Percentiles rank a stretch among this genome's conserved stretches.
Evolutionary conservation across 1,140 invertebrate species (phyloP).

Genomic region (Zeugodacus cucurbitae): DNA sequence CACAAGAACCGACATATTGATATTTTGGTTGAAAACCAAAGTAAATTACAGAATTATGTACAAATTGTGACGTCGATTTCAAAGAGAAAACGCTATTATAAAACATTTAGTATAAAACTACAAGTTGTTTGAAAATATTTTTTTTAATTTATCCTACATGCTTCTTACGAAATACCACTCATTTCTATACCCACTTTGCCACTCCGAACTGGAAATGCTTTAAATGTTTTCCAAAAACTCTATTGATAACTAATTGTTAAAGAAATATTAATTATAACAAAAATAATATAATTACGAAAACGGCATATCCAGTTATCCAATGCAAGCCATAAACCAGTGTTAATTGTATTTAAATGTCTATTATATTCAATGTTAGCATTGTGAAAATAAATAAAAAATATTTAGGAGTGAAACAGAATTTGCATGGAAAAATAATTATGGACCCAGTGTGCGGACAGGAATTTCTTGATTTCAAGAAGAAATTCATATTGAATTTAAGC

Average conservation of each 20-base stretch:
- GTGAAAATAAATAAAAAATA: background rate
- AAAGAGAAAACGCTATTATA: background rate
- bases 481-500: background rate
- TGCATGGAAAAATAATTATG: background rate
- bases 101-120: too few species aligned
- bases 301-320: constrained; percentile 13
- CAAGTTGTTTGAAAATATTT: background rate
- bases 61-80: background rate
- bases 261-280: background rate
- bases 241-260: background rate
- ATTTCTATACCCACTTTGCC: background rate
- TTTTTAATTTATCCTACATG: background rate
- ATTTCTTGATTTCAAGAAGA: background rate
- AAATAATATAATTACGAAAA: background rate
- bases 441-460: background rate
- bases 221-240: background rate
- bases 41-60: background rate
- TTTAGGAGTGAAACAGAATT: background rate
- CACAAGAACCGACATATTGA: too few species aligned
- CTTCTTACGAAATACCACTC: background rate
- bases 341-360: constrained; percentile 38
- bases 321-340: background rate
- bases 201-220: constrained; percentile 27
- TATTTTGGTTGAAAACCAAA: too few species aligned
- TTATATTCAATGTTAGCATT: constrained; percentile 31